Evolutionary conservation across 53 echinoderm and acorn worm genomes (phyloP), one percentile per base, ranked within the genome.

Genomic region (Echinarachnius parma): DNA sequence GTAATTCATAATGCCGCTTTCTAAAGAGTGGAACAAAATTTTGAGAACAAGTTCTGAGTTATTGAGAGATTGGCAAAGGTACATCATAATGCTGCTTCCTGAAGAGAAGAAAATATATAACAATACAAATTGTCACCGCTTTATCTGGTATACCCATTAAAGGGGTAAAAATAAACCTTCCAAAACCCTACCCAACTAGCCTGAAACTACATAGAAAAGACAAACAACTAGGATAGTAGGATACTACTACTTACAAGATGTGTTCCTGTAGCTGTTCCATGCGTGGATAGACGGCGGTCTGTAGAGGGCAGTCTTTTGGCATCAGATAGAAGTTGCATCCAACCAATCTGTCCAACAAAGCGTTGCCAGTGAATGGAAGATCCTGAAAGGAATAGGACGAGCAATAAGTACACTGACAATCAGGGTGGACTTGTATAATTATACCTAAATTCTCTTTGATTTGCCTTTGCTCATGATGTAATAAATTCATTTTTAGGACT

Each of bases 291-390:
- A 84, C 59, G 24, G 79, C 75, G 0, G 65, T 66, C 9, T 74
- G 32, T 4, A 61, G 32, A 11, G 57, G 68, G 31, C 72, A 52
- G 22, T 52, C 59, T 13, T 60, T 39, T 0, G 85, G 85, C 47
- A 91, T 83, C 31, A 91, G 80, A 31, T 91, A 80, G 31, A 86
- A 37, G 11, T 91, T 82, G 28, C 86, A 83, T 50, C 91, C 91
- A 22, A 91, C 75, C 53, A 91, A 48, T 16, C 86, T 69, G 33
- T 91, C 80, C 4, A 91, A 78, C 13, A 91, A 64, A 58, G 83
- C 69, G 69, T 91, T 91, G 5, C 85, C 85, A 30, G 80, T 60
- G 35, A 45, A 67, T 2, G 80, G 68, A 11, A 83, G 86, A 32
- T 86, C 86, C 91, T 86, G 19, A 22, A 8, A 7, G 13, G 13